Conservation (phyloP, 1,140 invertebrate genomes). For the Samia ricini region DNA sequence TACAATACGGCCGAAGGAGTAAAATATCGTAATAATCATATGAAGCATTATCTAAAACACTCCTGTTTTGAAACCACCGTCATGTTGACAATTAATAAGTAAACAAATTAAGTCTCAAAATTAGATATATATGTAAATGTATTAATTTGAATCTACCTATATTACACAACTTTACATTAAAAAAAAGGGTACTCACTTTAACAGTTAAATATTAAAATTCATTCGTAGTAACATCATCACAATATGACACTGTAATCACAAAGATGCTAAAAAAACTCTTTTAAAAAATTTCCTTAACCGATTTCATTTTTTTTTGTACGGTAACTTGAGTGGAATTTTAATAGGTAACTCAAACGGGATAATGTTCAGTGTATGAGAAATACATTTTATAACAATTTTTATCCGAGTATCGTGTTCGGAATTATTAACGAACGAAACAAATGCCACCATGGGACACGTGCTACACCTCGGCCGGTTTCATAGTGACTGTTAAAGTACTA, state of each 20-base stretch:
- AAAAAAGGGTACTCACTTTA: background rate
- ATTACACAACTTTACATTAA: too few species aligned
- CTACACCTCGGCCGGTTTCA: slow-evolving; percentile 39
- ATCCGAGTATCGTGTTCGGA: slow-evolving; percentile 12
- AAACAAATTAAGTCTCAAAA: too few species aligned
- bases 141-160: too few species aligned
- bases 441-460: slow-evolving; percentile 33
- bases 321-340: background rate
- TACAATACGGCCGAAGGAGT: too few species aligned
- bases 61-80: too few species aligned
- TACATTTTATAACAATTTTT: slow-evolving; percentile 21
- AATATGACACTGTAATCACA: slow-evolving; percentile 7
- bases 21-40: too few species aligned
- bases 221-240: background rate
- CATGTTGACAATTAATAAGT: too few species aligned
- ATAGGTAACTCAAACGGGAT: background rate
- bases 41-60: too few species aligned
- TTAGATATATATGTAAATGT: too few species aligned
- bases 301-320: background rate
- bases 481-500: slow-evolving; percentile 37
- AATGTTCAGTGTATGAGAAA: slow-evolving; percentile 12
- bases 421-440: slow-evolving; percentile 34
- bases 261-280: slow-evolving; percentile 7
- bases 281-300: background rate
- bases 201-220: background rate